Percentiles rank a stretch among this genome's conserved stretches.
Conservation (phyloP, 2,797 vertebrate genomes). For the Clarias pachynema region DNA sequence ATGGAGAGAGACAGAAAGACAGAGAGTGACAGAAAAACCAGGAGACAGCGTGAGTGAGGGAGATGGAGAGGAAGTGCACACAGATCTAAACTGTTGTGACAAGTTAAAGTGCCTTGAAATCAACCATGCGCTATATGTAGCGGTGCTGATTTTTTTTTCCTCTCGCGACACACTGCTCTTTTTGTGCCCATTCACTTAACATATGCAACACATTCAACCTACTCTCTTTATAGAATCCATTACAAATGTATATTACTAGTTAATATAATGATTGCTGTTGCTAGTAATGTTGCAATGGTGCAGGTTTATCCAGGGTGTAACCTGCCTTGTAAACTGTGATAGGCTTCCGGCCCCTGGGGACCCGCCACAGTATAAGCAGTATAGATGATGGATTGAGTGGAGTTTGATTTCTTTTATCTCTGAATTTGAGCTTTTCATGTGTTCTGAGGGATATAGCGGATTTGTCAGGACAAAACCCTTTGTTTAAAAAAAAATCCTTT, state of each 20-base stretch:
- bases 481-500: background rate
- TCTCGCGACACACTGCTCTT: conserved; percentile 16
- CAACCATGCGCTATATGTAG: conserved; percentile 34
- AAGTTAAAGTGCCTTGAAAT: conserved; percentile 52
- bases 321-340: no score
- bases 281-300: background rate
- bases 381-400: background rate
- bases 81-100: conserved; percentile 55
- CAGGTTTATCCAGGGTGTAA: no score
- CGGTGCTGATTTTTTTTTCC: background rate
- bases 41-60: conserved; percentile 20
- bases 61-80: conserved; percentile 26
- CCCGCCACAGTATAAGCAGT: no score
- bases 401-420: background rate
- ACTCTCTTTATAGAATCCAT: background rate
- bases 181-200: background rate
- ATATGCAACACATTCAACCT: background rate
- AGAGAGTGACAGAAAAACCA: conserved; percentile 23
- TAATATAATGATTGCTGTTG: background rate
- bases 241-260: background rate
- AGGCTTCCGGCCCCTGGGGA: no score
- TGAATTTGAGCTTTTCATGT: conserved; percentile 9
- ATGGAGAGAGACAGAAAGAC: conserved; percentile 61
- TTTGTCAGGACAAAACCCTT: conserved; percentile 35
- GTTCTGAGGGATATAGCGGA: conserved; percentile 2